Evolutionary conservation across 2,113 vertebrate genomes (phyloP).

Genomic region (Oceanites oceanicus): DNA sequence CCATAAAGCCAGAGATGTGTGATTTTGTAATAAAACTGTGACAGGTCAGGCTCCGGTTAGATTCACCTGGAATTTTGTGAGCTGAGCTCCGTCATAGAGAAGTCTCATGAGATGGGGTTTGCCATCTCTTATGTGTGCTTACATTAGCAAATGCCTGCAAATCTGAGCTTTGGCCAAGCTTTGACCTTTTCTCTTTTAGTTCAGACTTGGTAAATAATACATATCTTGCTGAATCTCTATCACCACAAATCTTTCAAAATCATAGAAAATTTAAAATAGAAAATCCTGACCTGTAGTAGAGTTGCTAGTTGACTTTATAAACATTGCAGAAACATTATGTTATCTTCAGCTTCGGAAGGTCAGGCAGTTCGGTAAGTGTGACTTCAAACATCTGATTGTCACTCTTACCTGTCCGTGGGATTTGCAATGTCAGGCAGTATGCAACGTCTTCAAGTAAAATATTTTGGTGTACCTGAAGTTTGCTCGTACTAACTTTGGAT

Average conservation of each 20-base stretch:
- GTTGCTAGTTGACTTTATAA: neutral
- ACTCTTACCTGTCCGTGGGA: neutral
- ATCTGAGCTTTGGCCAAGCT: neutral
- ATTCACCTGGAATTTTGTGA: neutral
- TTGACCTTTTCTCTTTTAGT: neutral
- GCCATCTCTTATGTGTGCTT: neutral
- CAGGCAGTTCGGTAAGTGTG: rapidly evolving
- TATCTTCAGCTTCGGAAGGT: neutral
- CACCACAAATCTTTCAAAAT: neutral
- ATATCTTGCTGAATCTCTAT: neutral
- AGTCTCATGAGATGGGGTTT: neutral
- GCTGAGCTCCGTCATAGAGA: neutral
- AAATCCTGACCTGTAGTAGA: neutral
- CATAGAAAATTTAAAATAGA: neutral
- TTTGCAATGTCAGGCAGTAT: rapidly evolving
- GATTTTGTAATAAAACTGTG: neutral
- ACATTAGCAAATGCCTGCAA: rapidly evolving
- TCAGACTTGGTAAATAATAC: neutral
- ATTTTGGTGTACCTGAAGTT: neutral
- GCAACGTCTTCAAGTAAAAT: neutral
- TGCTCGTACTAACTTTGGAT: neutral
- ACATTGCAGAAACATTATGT: rapidly evolving
- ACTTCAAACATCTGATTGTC: rapidly evolving
- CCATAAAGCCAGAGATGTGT: rapidly evolving
- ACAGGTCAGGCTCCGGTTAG: neutral